A percentile compares a stretch with the other conserved stretches of the same genome.
phyloP scores from a whole-genome alignment of 2,888 invertebrate species.

The Zaprionus bogoriensis region DNA sequence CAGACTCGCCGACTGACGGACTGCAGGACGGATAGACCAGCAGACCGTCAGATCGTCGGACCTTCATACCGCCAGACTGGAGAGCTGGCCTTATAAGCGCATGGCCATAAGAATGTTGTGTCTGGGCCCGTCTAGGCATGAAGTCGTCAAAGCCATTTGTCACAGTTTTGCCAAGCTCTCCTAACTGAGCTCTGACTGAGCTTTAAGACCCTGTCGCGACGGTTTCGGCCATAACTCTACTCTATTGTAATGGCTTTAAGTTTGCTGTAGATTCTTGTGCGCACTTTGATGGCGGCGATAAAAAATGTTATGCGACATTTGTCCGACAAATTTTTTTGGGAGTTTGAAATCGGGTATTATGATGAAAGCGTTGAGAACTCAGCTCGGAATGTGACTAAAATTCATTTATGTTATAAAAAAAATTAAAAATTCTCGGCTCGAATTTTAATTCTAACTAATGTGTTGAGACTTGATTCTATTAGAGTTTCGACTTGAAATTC shows the following conservation, averaged over 20 bases:
- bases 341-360: too few species aligned
- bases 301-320: not conserved
- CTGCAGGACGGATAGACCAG: too few species aligned
- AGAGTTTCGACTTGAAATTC: not conserved
- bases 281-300: too few species aligned
- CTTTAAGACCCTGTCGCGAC: not conserved
- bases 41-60: too few species aligned
- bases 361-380: too few species aligned
- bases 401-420: too few species aligned
- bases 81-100: constrained; percentile 14
- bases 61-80: too few species aligned
- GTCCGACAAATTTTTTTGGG: constrained; percentile 9
- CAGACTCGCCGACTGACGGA: constrained; percentile 33
- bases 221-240: not conserved
- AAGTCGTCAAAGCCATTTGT: constrained; percentile 73
- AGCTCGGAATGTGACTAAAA: not conserved
- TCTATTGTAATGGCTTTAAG: constrained; percentile 40
- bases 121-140: constrained; percentile 47
- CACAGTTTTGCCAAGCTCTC: constrained; percentile 64
- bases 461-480: too few species aligned
- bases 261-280: constrained; percentile 2
- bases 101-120: constrained; percentile 26
- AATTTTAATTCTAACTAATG: too few species aligned
- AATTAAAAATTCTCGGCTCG: too few species aligned
- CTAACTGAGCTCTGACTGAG: constrained; percentile 24